Evolutionary conservation across 1,140 invertebrate genomes (phyloP).

Genomic region (Orius laevigatus): DNA sequence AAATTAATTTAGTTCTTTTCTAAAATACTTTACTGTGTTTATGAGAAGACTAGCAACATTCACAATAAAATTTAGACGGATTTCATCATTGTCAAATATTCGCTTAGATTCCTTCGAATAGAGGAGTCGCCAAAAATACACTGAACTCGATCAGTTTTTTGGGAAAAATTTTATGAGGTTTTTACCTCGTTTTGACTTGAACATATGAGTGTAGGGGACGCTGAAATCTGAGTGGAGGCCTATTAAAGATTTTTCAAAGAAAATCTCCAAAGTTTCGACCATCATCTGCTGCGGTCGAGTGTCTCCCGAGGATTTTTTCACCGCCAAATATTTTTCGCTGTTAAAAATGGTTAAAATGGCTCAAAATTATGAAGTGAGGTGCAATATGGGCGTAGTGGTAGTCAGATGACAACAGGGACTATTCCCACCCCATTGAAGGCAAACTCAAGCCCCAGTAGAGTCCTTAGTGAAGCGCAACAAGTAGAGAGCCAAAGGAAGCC

Average conservation of each 20-base stretch:
- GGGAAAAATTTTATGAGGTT: background rate
- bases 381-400: background rate
- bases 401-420: no score
- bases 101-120: slow-evolving; percentile 10
- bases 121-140: slow-evolving; percentile 8
- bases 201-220: slow-evolving; percentile 10
- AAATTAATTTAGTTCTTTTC: background rate
- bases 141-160: background rate
- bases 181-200: background rate
- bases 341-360: background rate
- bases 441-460: no score
- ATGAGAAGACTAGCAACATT: slow-evolving; percentile 3
- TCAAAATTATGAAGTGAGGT: background rate
- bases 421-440: no score
- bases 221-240: slow-evolving; percentile 1
- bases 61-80: background rate
- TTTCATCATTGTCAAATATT: slow-evolving; percentile 5
- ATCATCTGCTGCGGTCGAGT: background rate
- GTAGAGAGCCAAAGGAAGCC: no score
- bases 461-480: no score
- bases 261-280: background rate
- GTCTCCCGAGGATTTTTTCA: background rate
- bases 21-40: slow-evolving; percentile 3
- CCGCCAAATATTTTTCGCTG: background rate
- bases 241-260: slow-evolving; percentile 1